Conservation (phyloP, 1,140 invertebrate species). For the Dendrolimus punctatus region DNA sequence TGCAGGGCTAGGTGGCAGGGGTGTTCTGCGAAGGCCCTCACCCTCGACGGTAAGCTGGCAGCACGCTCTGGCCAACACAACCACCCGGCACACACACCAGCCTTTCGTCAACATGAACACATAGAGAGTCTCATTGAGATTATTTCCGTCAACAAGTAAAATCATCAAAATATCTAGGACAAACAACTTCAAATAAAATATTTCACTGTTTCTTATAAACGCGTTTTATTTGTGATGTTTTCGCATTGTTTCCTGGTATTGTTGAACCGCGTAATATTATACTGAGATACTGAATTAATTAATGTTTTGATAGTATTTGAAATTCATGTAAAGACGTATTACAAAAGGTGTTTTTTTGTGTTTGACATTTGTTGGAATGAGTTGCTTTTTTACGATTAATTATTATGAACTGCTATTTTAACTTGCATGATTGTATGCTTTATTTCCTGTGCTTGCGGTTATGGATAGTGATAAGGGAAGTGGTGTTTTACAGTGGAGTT, state of each 20-base stretch:
- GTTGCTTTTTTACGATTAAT: background rate
- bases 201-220: no score
- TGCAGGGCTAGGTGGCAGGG: slow-evolving; percentile 36
- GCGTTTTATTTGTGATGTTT: no score
- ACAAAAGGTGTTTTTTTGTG: no score
- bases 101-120: slow-evolving; percentile 26
- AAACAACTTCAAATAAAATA: slow-evolving; percentile 5
- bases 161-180: slow-evolving; percentile 4
- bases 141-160: slow-evolving; percentile 23
- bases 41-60: slow-evolving; percentile 34
- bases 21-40: slow-evolving; percentile 48
- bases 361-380: background rate
- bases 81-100: slow-evolving; percentile 32
- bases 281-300: no score
- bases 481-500: slow-evolving; percentile 66
- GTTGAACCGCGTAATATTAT: no score
- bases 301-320: no score
- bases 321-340: no score
- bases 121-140: slow-evolving; percentile 61
- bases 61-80: slow-evolving; percentile 31
- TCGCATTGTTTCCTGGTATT: no score
- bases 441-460: slow-evolving; percentile 9
- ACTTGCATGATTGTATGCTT: slow-evolving; percentile 4
- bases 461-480: slow-evolving; percentile 30
- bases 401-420: background rate